Conservation (phyloP, 2,797 vertebrate genomes). For the Protosalanx chinensis region DNA sequence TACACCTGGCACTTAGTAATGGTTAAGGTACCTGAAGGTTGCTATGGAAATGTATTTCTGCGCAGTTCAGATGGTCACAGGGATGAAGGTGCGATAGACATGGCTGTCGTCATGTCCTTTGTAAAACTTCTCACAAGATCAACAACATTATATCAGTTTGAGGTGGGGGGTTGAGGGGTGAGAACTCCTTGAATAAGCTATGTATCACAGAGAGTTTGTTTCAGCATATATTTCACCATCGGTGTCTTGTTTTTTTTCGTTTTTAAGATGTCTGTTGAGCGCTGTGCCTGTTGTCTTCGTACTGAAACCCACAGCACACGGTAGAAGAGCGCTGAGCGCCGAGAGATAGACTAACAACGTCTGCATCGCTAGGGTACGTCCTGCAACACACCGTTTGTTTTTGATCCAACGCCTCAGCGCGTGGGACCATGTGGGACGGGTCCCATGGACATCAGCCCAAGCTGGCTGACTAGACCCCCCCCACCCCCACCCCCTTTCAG, state of each 20-base stretch:
- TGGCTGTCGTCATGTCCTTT: conserved; percentile 54
- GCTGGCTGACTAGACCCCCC: conserved; percentile 2
- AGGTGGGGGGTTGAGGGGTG: background rate
- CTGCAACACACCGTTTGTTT: conserved; percentile 56
- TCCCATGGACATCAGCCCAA: conserved; percentile 12
- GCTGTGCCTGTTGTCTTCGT: conserved; percentile 76
- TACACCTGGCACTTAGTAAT: conserved; percentile 69
- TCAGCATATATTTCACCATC: conserved; percentile 76
- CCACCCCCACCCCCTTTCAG: too few relatives aligned
- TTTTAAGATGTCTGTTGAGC: conserved; percentile 76
- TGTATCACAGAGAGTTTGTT: conserved; percentile 55
- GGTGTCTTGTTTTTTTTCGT: conserved; percentile 81
- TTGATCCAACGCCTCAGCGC: conserved; percentile 58
- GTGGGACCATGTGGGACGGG: conserved; percentile 44
- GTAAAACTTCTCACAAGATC: conserved; percentile 56
- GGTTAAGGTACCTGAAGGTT: conserved; percentile 69
- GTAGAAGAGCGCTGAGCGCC: conserved; percentile 41
- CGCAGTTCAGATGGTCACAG: conserved; percentile 57
- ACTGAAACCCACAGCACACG: conserved; percentile 68
- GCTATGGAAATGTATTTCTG: conserved; percentile 68
- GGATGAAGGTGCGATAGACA: conserved; percentile 27
- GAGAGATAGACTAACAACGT: conserved; percentile 45
- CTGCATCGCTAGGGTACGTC: conserved; percentile 61
- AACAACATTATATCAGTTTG: conserved; percentile 40
- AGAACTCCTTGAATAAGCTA: conserved; percentile 49